phyloP scores from a whole-genome alignment of 2,888 invertebrate genomes.

The Cheilosia soror region DNA sequence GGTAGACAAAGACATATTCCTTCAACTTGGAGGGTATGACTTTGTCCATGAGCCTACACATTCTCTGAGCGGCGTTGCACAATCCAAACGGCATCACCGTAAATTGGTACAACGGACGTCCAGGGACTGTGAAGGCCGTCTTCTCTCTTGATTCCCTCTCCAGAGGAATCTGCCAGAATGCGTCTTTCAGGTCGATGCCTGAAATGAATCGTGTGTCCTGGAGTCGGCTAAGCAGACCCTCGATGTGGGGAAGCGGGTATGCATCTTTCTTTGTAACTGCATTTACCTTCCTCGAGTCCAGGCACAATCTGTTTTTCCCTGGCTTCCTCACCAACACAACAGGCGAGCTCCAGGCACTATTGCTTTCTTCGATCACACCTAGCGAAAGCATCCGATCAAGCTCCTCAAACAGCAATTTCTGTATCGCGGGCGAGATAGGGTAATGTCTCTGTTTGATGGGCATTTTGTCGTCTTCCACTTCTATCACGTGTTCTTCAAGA shows the following conservation, averaged over 20 bases:
- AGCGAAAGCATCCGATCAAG: not conserved
- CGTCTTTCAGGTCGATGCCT: not conserved
- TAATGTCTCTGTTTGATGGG: constrained; percentile 19
- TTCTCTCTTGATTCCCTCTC: not conserved
- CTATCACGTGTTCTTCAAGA: not conserved
- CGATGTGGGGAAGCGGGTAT: not conserved
- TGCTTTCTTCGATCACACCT: too few species aligned
- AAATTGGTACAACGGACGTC: too few species aligned
- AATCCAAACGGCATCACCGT: too few species aligned
- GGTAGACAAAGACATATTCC: too few species aligned
- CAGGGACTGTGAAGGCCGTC: too few species aligned
- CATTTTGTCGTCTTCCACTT: not conserved
- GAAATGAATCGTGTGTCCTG: not conserved
- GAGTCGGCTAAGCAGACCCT: not conserved
- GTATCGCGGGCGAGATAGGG: not conserved
- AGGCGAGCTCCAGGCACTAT: too few species aligned
- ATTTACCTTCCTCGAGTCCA: not conserved
- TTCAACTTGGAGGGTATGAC: too few species aligned
- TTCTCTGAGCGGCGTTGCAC: not conserved
- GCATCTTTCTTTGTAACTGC: too few species aligned
- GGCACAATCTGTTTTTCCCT: not conserved
- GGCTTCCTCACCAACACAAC: not conserved
- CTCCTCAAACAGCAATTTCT: not conserved
- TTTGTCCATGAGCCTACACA: too few species aligned
- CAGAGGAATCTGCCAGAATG: not conserved